Evolutionary conservation across 1,140 invertebrate species (phyloP).

Genomic region (Caenorhabditis inopinata): DNA sequence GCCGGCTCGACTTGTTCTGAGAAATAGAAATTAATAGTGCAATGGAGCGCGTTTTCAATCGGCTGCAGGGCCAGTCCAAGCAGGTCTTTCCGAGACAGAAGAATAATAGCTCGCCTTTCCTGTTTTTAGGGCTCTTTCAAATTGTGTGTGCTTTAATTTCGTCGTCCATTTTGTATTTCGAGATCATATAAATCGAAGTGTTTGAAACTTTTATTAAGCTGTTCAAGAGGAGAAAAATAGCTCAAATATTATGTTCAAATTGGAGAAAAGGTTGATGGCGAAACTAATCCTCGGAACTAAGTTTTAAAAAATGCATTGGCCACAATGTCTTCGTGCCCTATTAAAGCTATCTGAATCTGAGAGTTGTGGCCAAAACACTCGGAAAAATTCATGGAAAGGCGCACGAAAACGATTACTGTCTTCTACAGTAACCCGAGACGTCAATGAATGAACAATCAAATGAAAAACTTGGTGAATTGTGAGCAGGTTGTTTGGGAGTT

Average conservation of each 20-base stretch:
- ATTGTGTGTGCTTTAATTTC: too few species aligned
- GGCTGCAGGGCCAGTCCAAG: too few species aligned
- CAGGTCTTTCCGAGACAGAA: too few species aligned
- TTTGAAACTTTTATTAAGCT: slow-evolving; percentile 28
- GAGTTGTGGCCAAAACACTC: not conserved
- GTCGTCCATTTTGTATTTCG: too few species aligned
- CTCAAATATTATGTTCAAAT: not conserved
- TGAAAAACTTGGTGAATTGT: not conserved
- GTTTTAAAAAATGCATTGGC: not conserved
- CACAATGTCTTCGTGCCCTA: not conserved
- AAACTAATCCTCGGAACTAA: slow-evolving; percentile 19
- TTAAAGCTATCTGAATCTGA: not conserved
- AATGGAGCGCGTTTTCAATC: too few species aligned
- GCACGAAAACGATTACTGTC: not conserved
- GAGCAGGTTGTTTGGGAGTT: not conserved
- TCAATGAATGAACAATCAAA: not conserved
- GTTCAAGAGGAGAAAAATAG: not conserved
- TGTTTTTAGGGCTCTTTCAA: too few species aligned
- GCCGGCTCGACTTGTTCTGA: too few species aligned
- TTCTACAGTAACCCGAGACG: slow-evolving; percentile 27
- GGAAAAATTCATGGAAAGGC: slow-evolving; percentile 21
- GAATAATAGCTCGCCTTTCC: too few species aligned
- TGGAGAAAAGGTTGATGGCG: not conserved
- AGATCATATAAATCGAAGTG: not conserved
- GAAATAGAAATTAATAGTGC: too few species aligned